A percentile compares a stretch with the other conserved stretches of the same genome.
These are phyloP conservation scores for Hydrozoanthus tunicans DNA, from an alignment of 64 coral and sea anemone genomes.

Conservation along the genomic window DNA sequence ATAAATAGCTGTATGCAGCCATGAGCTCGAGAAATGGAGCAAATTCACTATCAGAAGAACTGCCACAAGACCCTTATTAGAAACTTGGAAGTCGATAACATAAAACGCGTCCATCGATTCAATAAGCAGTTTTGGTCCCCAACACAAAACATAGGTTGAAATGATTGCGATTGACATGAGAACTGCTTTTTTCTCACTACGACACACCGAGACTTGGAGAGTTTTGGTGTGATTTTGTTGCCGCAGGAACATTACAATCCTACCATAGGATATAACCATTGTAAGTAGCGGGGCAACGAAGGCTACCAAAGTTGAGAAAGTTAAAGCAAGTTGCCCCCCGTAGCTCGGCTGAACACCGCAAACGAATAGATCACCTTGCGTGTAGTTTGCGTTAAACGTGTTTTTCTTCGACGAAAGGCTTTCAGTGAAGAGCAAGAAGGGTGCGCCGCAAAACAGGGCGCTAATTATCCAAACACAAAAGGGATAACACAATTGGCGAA, in stretches of 20 bases:
- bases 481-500: neutral
- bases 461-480: neutral
- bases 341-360: neutral
- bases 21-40: constrained; percentile 27
- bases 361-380: neutral
- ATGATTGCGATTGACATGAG: constrained; percentile 18
- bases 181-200: constrained; percentile 25
- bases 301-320: neutral
- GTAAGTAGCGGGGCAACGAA: neutral
- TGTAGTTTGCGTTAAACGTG: neutral
- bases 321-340: neutral
- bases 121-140: constrained; percentile 2
- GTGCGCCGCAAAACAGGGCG: neutral
- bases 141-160: constrained; percentile 5
- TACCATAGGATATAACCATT: neutral
- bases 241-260: neutral
- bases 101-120: neutral
- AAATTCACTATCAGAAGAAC: neutral
- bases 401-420: neutral
- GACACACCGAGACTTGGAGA: constrained; percentile 2
- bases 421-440: neutral
- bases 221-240: neutral
- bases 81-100: neutral
- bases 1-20: neutral
- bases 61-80: neutral